These are phyloP conservation scores for Polietes domitor DNA, from an alignment of 2,888 invertebrate species.

Conservation along the genomic window DNA sequence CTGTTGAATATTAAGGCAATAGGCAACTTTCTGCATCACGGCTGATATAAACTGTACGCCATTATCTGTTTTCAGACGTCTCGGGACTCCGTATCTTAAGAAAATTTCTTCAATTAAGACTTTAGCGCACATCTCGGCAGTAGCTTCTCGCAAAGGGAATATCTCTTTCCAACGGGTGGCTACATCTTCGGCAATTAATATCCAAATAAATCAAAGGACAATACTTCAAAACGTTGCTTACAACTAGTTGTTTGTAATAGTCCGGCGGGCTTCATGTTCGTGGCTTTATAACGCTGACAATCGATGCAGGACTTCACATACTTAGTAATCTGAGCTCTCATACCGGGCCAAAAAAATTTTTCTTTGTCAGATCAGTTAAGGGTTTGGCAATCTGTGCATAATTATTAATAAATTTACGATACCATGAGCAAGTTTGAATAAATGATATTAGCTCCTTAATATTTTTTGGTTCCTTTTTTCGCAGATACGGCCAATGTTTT, in stretches of 20 bases:
- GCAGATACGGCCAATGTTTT: slow-evolving; percentile 27
- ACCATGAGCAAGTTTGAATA: slow-evolving; percentile 52
- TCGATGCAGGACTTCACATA: not conserved
- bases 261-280: too few relatives aligned
- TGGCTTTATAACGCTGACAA: too few relatives aligned
- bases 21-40: not conserved
- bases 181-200: too few relatives aligned
- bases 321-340: not conserved
- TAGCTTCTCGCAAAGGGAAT: not conserved
- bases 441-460: slow-evolving; percentile 42
- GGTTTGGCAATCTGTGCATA: slow-evolving; percentile 50
- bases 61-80: not conserved
- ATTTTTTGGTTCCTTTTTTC: slow-evolving; percentile 36
- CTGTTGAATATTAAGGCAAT: not conserved
- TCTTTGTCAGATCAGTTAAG: slow-evolving; percentile 44
- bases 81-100: not conserved
- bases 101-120: not conserved
- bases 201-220: not conserved
- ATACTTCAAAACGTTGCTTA: too few relatives aligned
- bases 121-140: too few relatives aligned
- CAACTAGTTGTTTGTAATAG: too few relatives aligned
- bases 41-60: not conserved
- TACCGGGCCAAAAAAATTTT: not conserved
- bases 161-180: not conserved
- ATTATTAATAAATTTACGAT: slow-evolving; percentile 38